A percentile compares a stretch with the other conserved stretches of the same genome.
phyloP scores from a whole-genome alignment of 2,888 invertebrate genomes.

The Prosapia bicincta region DNA sequence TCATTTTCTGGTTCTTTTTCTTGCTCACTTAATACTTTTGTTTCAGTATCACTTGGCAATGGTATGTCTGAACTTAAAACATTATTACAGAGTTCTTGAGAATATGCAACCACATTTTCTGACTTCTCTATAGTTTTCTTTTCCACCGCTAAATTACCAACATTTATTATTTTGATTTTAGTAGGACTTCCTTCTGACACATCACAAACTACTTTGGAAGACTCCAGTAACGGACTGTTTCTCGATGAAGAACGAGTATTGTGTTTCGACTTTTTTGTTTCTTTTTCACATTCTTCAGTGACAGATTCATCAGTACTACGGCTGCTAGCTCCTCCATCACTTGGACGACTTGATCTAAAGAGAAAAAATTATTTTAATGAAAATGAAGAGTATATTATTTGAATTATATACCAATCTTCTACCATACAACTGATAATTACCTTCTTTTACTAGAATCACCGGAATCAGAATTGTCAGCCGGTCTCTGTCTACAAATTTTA shows the following conservation, averaged over 20 bases:
- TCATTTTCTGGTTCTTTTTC: neutral
- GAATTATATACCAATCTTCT: too few species aligned
- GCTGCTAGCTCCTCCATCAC: constrained; percentile 9
- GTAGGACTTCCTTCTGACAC: constrained; percentile 29
- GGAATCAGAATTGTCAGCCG: constrained; percentile 37
- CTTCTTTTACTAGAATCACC: constrained; percentile 36
- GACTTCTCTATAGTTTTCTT: neutral
- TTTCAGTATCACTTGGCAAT: neutral
- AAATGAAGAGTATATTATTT: too few species aligned
- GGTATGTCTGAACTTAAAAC: neutral
- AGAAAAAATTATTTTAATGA: too few species aligned
- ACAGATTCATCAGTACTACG: constrained; percentile 21
- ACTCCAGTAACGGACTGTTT: constrained; percentile 30
- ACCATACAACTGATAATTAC: constrained; percentile 4
- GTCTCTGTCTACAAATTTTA: constrained; percentile 39
- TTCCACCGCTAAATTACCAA: constrained; percentile 21
- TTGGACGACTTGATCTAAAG: constrained; percentile 7
- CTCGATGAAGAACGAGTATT: constrained; percentile 24
- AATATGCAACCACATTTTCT: constrained; percentile 21
- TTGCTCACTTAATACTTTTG: neutral
- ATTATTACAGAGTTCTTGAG: neutral
- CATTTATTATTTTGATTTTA: constrained; percentile 30
- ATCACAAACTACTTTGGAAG: constrained; percentile 27
- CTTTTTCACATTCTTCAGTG: constrained; percentile 17
- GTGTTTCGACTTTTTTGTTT: constrained; percentile 19